Evolutionary conservation across 2,888 invertebrate species (phyloP), one percentile per base, ranked within the genome.

Genomic region (Hydriomena furcata): DNA sequence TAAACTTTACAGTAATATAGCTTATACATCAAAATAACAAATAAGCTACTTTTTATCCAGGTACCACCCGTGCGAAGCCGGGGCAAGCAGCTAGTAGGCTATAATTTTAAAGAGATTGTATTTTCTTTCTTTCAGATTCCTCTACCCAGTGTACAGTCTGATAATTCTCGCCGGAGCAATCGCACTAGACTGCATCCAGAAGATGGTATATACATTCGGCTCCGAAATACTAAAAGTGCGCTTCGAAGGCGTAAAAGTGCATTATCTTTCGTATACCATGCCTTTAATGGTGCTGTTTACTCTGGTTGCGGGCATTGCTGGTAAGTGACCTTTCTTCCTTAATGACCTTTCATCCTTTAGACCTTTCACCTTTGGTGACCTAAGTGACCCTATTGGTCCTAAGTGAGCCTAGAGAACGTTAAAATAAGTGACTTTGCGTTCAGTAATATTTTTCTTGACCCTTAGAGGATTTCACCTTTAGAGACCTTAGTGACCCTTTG

Each of bases 121-220:
- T n/a, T n/a, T n/a, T n/a, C n/a, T n/a, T n/a, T n/a, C n/a, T 76
- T 72, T 1, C 77, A 92, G 97, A 55, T 98, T 98, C 90, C 87
- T 99, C 36, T 99, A 97, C 81, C 99, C 99, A 0, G 93, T 98
- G 6, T 99, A 99, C 90, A 98, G 98, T 7, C 91, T 98, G 87
- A 93, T 99, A 46, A 95, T 97, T 61, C 87, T 98, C 11, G 93
- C 94, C 41, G 96, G 95, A 0, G 96, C 96, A 4, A 93, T 97
- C 60, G 92, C 94, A 0, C 88, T 96, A 13, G 96, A 97, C 76
- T 92, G 94, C 44, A 71, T 94, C 11, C 96, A 97, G 83, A 97
- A 96, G 79, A 86, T 97, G 76, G 75, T 76, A 4, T 88, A 78
- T 50, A 81, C 84, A 0, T 71, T 84, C 1, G 79, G 83, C 10